These are phyloP conservation scores for Junonia oenone DNA, from an alignment of 2,888 invertebrate genomes.

Conservation along the genomic window DNA sequence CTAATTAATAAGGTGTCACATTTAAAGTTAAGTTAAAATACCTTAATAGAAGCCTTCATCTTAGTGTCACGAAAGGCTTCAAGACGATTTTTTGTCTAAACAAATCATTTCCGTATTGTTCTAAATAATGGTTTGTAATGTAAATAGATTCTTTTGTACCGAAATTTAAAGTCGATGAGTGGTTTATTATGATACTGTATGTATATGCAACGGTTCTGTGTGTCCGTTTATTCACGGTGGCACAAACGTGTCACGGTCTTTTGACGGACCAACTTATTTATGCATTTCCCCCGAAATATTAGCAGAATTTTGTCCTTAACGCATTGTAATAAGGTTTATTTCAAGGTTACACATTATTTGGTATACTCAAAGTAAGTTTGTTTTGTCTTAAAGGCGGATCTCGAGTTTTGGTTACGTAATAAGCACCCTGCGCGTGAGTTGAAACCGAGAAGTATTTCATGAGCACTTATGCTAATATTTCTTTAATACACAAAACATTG, in stretches of 20 bases:
- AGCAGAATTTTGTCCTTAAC: conserved; percentile 2
- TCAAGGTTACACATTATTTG: conserved; percentile 15
- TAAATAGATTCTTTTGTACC: conserved; percentile 24
- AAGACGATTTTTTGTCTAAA: conserved; percentile 7
- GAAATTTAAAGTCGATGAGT: conserved; percentile 32
- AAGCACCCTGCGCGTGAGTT: conserved; percentile 60
- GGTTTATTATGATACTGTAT: conserved; percentile 34
- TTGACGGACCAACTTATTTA: conserved; percentile 29
- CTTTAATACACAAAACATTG: conserved; percentile 33
- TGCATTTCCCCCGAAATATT: background rate
- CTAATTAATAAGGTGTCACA: too few relatives aligned
- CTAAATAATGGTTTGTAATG: conserved; percentile 26
- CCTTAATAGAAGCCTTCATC: too few relatives aligned
- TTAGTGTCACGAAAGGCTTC: too few relatives aligned
- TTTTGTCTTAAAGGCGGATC: conserved; percentile 46
- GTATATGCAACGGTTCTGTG: conserved; percentile 51
- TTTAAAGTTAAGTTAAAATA: too few relatives aligned
- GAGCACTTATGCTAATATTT: conserved; percentile 58
- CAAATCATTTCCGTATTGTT: conserved; percentile 25
- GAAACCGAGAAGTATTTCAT: conserved; percentile 51
- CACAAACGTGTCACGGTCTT: conserved; percentile 64
- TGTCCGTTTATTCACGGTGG: conserved; percentile 71
- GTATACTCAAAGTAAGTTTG: conserved; percentile 24
- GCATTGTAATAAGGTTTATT: conserved; percentile 23
- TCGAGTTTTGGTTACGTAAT: conserved; percentile 57